Base-by-base conservation (phyloP, 2,797 vertebrate genomes). In the Hemibagrus guttatus region DNA sequence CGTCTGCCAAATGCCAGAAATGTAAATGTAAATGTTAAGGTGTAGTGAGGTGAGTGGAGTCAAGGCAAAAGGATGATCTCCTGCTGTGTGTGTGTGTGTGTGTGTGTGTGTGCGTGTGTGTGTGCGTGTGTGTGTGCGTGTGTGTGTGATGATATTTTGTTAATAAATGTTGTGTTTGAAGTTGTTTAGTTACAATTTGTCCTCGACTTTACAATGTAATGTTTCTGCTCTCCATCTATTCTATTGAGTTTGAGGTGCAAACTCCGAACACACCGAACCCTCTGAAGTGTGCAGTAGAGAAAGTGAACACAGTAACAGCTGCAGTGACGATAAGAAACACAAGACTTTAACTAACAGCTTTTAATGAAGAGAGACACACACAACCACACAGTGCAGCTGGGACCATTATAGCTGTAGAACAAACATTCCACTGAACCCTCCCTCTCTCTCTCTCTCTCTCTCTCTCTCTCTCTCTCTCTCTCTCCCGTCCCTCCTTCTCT, bases 121-220 rank as follows among this genome's bases (percentile, higher is more conserved):
- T 49, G 46, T 49, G 46, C 8, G 4, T 49, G 46, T 49, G 46
- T 49, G 46, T 49, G 46, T 49, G 6, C 8, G 46, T 9, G 8
- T 9, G 8, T 46, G 46, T 49, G 46, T 49, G 46, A 59, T 56
- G 52, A 3, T 35, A 78, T 31, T 35, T 78, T 58, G 54, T 58
- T 58, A 78, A 78, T 78, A 59, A 59, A 59, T 79, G 5, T 59
- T 39, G 16, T 39, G 52, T 78, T 59, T 58, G 54, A 79, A 35
- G 76, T 14, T 35, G 56, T 23, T 58, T 79, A 39, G 76, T 59
- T 79, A 79, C 76, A 59, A 31, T 79, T 59, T 79, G 76, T 59
- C 49, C 49, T 76, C n/a, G 42, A n/a, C 46, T 14, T 49, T 21
- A 11, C 76, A 79, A 2, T 78, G 75, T 58, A 59, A 39, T 23